Evolutionary conservation across 2,797 vertebrate species (phyloP), one percentile per base, ranked within the genome.

Genomic region (Buceros bicornis): DNA sequence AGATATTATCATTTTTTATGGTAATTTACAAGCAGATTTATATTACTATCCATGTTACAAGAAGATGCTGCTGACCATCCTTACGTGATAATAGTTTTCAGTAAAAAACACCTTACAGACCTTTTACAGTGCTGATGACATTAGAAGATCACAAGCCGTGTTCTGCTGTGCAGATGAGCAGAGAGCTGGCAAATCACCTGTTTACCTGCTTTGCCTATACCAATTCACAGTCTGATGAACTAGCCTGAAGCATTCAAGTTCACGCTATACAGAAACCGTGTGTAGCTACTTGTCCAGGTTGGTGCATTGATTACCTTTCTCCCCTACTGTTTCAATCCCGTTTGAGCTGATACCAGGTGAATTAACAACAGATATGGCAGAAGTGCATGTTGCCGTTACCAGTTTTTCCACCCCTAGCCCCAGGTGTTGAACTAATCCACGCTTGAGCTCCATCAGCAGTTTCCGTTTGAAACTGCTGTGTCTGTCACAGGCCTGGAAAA

Each of bases 161-260:
- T 62, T 82, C 31, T 66, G 10, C 35, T 82, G 18, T 84, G 66
- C 19, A 45, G 25, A 77, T 51, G 29, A 76, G 31, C 25, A 70
- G 54, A 79, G 37, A 64, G 15, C 10, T 86, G 57, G 20, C 28
- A 89, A 85, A 87, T 66, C 16, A 43, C 28, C 19, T 48, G 5
- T 84, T 76, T 87, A 29, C 16, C 3, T 82, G 13, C 22, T 89
- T 43, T 73, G 48, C 64, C n/a, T 85, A 5, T 66, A 56, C 28
- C 56, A 71, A 10, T 80, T 82, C 58, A 64, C 17, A 66, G 24
- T 8, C 48, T 82, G 89, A 82, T 74, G 64, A 82, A 28, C 13
- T 66, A 91, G 78, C 64, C 78, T 93, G 89, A 73, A 92, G 67
- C 71, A 81, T 37, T 82, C 21, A 56, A 6, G n/a, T 64, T 94